Percentiles rank a stretch among this genome's conserved stretches.
phyloP scores from a whole-genome alignment of 1,140 invertebrate genomes.

The Apis dorsata region DNA sequence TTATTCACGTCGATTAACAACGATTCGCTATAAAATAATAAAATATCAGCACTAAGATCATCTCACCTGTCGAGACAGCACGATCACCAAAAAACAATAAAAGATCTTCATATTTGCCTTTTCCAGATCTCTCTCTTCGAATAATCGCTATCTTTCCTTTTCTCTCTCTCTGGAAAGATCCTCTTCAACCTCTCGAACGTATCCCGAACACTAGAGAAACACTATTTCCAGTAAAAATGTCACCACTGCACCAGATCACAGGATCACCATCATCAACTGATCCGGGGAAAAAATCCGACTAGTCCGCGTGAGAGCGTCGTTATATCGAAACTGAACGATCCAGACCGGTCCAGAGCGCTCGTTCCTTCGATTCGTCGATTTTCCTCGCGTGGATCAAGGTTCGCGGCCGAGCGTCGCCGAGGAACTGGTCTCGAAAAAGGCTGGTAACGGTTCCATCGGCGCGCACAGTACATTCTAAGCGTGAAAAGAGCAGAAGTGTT shows the following conservation, averaged over 20 bases:
- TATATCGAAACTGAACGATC: constrained; percentile 9
- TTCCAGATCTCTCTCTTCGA: neutral
- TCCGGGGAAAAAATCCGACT: too few relatives aligned
- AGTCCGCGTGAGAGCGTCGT: neutral
- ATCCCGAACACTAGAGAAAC: too few relatives aligned
- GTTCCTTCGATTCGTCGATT: constrained; percentile 15
- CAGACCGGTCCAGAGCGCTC: constrained; percentile 10
- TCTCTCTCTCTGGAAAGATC: neutral
- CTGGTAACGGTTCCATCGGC: constrained; percentile 72
- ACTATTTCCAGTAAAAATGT: neutral
- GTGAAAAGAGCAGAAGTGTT: constrained; percentile 32
- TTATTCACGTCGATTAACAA: too few relatives aligned
- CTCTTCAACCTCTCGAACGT: too few relatives aligned
- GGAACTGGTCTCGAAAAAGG: constrained; percentile 73
- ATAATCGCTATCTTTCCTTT: accelerated
- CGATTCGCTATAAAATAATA: too few relatives aligned
- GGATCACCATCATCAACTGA: too few relatives aligned
- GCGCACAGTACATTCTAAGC: constrained; percentile 44
- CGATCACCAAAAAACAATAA: neutral
- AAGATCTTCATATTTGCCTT: neutral
- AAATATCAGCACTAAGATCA: neutral
- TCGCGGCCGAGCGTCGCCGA: constrained; percentile 63
- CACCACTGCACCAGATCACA: neutral
- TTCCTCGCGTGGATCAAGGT: constrained; percentile 53
- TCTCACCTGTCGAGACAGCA: constrained; percentile 27